Evolutionary conservation across 2,113 vertebrate genomes (phyloP).

Genomic region (Dolichallabes microphthalmus): DNA sequence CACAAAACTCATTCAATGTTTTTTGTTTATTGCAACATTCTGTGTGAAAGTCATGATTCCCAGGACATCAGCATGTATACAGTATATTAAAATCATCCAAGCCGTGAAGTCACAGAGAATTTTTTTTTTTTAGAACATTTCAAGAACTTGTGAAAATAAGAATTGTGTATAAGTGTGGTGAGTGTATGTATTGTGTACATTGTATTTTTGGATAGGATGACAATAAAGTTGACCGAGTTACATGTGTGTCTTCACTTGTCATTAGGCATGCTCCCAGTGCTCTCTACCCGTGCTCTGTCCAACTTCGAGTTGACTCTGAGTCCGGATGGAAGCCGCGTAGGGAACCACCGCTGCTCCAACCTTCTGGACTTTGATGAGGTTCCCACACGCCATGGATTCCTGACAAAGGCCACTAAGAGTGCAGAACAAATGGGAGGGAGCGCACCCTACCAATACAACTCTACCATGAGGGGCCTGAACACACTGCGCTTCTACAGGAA

Average conservation of each 20-base stretch:
- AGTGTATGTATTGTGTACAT: not conserved
- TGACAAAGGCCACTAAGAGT: conserved; percentile 77
- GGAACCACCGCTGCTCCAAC: conserved; percentile 93
- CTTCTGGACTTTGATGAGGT: conserved; percentile 85
- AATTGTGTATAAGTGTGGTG: too few species aligned
- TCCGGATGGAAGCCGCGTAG: conserved; percentile 85
- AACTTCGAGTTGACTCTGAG: conserved; percentile 93
- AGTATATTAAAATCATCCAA: not conserved
- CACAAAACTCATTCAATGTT: not conserved
- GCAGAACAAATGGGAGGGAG: conserved; percentile 77
- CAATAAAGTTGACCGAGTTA: not conserved
- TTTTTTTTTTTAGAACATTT: not conserved
- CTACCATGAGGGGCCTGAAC: conserved; percentile 72
- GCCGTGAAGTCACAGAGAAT: not conserved
- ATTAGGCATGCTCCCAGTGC: conserved; percentile 88
- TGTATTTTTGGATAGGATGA: not conserved
- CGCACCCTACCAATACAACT: conserved; percentile 84
- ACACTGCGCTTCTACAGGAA: conserved; percentile 89
- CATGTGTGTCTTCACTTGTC: not conserved
- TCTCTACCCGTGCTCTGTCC: conserved; percentile 88
- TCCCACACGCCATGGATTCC: conserved; percentile 84
- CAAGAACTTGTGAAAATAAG: too few species aligned
- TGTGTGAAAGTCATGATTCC: too few species aligned
- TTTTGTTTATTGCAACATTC: not conserved
- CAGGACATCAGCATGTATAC: too few species aligned